These are phyloP conservation scores for Alces alces DNA, from an alignment of 2,113 vertebrate genomes.

Conservation along the genomic window DNA sequence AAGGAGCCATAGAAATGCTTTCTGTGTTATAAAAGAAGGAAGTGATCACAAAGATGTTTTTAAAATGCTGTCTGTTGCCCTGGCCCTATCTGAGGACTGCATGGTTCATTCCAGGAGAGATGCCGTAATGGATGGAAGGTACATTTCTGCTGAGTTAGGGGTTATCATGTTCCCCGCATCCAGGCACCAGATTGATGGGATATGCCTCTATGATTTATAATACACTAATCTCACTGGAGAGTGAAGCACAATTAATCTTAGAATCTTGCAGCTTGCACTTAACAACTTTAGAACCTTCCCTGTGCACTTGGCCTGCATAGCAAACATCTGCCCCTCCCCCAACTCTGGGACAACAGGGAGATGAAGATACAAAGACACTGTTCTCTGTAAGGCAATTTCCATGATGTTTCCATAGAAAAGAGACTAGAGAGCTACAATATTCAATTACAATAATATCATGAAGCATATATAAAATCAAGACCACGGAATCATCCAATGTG, in stretches of 20 bases:
- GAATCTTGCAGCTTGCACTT: constrained; percentile 57
- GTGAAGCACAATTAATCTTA: constrained; percentile 71
- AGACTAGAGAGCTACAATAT: background rate
- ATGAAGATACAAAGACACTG: background rate
- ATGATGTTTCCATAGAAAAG: background rate
- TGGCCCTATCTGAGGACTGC: background rate
- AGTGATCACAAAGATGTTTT: constrained; percentile 43
- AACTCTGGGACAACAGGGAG: background rate
- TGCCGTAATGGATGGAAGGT: constrained; percentile 43
- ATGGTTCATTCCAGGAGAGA: constrained; percentile 54
- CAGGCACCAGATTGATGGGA: constrained; percentile 57
- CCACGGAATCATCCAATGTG: background rate
- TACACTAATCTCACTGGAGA: constrained; percentile 67
- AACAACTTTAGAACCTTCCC: constrained; percentile 57
- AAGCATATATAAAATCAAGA: background rate
- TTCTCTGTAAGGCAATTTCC: background rate
- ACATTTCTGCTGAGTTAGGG: constrained; percentile 60
- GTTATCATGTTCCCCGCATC: constrained; percentile 57
- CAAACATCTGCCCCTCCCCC: background rate
- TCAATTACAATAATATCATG: background rate
- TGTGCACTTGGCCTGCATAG: constrained; percentile 48
- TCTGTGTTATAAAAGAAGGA: background rate
- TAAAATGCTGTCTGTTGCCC: constrained; percentile 35
- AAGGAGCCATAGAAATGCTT: constrained; percentile 4
- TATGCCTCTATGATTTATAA: constrained; percentile 68